phyloP scores from a whole-genome alignment of 2,888 invertebrate species.

The Drosophila anomelani region DNA sequence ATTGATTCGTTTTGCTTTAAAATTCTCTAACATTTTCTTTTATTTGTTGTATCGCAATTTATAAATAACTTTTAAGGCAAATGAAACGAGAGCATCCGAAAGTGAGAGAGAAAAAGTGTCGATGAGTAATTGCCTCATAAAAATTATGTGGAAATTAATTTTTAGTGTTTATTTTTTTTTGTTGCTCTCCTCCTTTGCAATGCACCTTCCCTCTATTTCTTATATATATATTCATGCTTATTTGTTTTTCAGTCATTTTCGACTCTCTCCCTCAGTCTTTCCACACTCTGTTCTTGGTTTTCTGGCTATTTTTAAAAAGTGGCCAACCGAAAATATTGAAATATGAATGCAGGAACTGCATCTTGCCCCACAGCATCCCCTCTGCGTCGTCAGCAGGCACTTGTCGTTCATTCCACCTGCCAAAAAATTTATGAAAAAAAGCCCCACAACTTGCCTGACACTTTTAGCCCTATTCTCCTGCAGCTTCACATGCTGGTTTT shows the following conservation, averaged over 20 bases:
- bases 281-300: conserved; percentile 15
- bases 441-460: conserved; percentile 67
- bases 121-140: conserved; percentile 81
- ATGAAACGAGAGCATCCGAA: conserved; percentile 1
- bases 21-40: conserved; percentile 1
- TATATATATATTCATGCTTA: conserved; percentile 13
- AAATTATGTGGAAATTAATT: conserved; percentile 81
- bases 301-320: conserved; percentile 57
- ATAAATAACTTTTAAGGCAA: conserved; percentile 24
- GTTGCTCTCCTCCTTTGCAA: conserved; percentile 2
- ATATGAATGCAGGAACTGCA: conserved; percentile 71
- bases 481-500: neutral
- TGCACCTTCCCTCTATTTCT: conserved; percentile 12
- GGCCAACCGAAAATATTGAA: conserved; percentile 69
- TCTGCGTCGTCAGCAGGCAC: conserved; percentile 46
- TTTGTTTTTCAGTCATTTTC: conserved; percentile 10
- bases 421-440: conserved; percentile 69
- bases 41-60: conserved; percentile 25
- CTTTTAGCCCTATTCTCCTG: conserved; percentile 60
- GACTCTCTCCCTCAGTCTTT: conserved; percentile 29
- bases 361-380: conserved; percentile 13
- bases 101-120: conserved; percentile 57
- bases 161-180: conserved; percentile 62
- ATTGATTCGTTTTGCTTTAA: conserved; percentile 37
- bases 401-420: conserved; percentile 77